A percentile compares a stretch with the other conserved stretches of the same genome.
phyloP scores from a whole-genome alignment of 2,113 vertebrate species.

The Fulmarus glacialis region DNA sequence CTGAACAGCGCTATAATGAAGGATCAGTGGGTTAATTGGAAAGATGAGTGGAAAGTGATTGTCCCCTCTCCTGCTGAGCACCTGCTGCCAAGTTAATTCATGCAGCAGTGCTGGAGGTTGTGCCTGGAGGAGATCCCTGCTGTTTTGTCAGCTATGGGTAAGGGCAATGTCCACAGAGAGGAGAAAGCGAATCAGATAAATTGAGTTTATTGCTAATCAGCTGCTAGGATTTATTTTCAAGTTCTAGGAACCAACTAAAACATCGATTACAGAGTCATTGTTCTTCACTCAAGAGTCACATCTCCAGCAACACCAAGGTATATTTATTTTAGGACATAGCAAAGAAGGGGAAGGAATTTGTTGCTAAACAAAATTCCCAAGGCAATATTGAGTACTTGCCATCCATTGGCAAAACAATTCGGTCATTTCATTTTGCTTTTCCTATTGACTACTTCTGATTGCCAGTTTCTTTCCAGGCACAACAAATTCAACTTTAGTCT shows the following conservation, averaged over 20 bases:
- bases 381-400: neutral
- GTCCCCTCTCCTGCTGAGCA: constrained; percentile 18
- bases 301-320: neutral
- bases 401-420: neutral
- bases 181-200: constrained; percentile 24
- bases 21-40: constrained; percentile 54
- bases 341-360: neutral
- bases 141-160: neutral
- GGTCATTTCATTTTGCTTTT: neutral
- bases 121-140: constrained; percentile 14
- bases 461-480: neutral
- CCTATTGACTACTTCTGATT: neutral
- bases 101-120: neutral
- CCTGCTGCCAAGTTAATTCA: constrained; percentile 50
- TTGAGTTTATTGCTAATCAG: constrained; percentile 25
- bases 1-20: neutral
- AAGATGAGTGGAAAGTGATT: neutral
- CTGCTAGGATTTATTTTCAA: constrained; percentile 10
- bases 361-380: neutral
- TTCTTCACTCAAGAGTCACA: neutral
- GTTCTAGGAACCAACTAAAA: neutral
- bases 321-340: neutral
- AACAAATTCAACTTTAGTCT: neutral
- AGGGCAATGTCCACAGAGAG: neutral
- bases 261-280: neutral